A percentile compares a stretch with the other conserved stretches of the same genome.
Evolutionary conservation across 2,888 invertebrate genomes (phyloP).

Genomic region (Taphrorychus bicolor): DNA sequence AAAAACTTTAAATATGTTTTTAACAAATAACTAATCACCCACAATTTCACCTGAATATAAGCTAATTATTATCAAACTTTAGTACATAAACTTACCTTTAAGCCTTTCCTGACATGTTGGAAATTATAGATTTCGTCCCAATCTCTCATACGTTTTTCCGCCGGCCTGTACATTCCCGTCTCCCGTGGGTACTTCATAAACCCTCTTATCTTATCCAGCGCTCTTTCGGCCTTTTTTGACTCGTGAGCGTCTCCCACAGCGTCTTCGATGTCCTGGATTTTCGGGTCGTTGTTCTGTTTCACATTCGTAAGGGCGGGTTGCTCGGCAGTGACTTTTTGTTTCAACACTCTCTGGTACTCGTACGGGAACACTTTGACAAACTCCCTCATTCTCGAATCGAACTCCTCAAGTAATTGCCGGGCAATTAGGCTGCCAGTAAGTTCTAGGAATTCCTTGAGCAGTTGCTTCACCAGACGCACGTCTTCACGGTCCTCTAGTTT

Average conservation of each 20-base stretch:
- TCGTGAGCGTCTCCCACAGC: conserved; percentile 80
- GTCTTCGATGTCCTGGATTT: conserved; percentile 83
- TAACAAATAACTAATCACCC: too few species aligned
- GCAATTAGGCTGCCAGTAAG: conserved; percentile 87
- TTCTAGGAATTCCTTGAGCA: conserved; percentile 84
- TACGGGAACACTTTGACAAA: conserved; percentile 96
- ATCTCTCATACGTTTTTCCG: conserved; percentile 85
- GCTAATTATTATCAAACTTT: too few species aligned
- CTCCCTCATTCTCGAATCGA: conserved; percentile 79
- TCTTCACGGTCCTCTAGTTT: conserved; percentile 82
- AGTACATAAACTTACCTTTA: conserved; percentile 61
- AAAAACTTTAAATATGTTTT: too few species aligned
- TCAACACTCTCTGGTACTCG: conserved; percentile 92
- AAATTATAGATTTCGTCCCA: conserved; percentile 98
- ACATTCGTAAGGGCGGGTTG: conserved; percentile 26
- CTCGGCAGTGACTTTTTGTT: conserved; percentile 61
- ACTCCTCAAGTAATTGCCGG: conserved; percentile 72
- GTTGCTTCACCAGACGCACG: conserved; percentile 73
- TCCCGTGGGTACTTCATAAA: conserved; percentile 97
- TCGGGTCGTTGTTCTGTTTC: conserved; percentile 55
- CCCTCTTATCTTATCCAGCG: conserved; percentile 85
- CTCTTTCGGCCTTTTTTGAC: conserved; percentile 81
- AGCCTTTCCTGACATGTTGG: conserved; percentile 84
- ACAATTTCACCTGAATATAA: too few species aligned
- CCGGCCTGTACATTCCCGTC: conserved; percentile 83